Evolutionary conservation across 2,113 vertebrate species (phyloP), one percentile per base, ranked within the genome.

Genomic region (Hepsetus odoe): DNA sequence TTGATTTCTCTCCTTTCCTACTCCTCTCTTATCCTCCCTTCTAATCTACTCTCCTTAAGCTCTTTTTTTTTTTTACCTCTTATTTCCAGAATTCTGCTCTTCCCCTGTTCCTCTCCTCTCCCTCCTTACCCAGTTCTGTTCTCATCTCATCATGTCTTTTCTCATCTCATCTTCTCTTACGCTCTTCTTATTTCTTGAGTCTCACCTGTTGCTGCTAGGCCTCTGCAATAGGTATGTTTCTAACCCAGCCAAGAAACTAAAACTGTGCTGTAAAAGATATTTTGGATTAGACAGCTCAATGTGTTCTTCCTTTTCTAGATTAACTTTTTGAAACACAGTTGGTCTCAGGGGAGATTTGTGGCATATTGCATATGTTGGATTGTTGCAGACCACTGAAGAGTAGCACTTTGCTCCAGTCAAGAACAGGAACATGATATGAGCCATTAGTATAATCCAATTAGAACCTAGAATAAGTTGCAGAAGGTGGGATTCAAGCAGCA

Each of bases 391-490:
- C 30, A 35, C 44, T 13, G 13, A 66, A 42, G 53, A 67, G 74
- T 32, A 67, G 30, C 58, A 20, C 58, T 62, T 74, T 44, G 11
- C 22, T 59, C 16, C 42, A 28, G 28, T 74, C 55, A 40, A 18
- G 28, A 44, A 62, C 56, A 62, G 72, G 44, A 67, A 67, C 30
- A 28, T 40, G 18, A 75, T 51, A 65, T 24, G 32, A 66, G 28
- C 58, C 59, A 24, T 55, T 66, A 44, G 35, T 64, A 49, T 51
- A 71, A 28, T 51, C 53, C 1, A 24, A 69, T 38, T 53, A 56
- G 18, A 74, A 18, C 44, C 61, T 61, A 40, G 22, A 65, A 69
- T 24, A 49, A 18, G 28, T 62, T 64, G 44, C 72, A 32, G 35
- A 28, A 59, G 49, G n/a, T 56, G 53, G n/a, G n/a, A 20, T 35